Base-by-base conservation (phyloP, 1,140 invertebrate species). In the Papilio helenus region DNA sequence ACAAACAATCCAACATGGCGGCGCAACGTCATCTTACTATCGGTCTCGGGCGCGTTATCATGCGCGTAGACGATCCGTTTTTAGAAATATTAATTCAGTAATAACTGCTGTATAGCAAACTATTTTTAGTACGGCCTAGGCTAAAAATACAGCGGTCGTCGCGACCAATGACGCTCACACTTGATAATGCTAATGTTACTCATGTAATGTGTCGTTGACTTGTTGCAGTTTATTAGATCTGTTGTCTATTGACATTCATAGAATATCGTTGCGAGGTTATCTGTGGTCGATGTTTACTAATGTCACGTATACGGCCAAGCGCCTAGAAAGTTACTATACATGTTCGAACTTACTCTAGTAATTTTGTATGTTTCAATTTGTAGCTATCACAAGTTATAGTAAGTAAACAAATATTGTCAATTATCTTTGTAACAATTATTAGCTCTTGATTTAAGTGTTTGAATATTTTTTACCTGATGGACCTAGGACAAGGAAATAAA, bases 1-100 rank as follows among this genome's bases (percentile, higher is more conserved):
- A 91, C 85, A 89, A 89, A 90, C 85, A 87, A 87, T 85, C 76
- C 82, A 90, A 90, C 72, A 89, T 88, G 89, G 87, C 88, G 85
- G 74, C 83, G 80, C 82, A 82, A 92, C 92, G 91, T 92, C 93
- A 90, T 81, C 81, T 73, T 86, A 88, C 88, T 94, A 94, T 93
- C 92, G 89, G 87, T 90, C 88, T 90, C 89, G 85, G 88, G 76
- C 85, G 81, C 88, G 90, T 93, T 93, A 94, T 93, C 92, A 91
- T 72, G 82, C 86, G 89, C 89, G 91, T 91, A 93, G 90, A 91
- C 91, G 91, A 89, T 93, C 92, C 92, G 89, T 94, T 94, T 94
- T 94, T 94, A 94, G 93, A 94, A 94, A 94, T 94, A 94, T 93
- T 94, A 94, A 94, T 94, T 92, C 93, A 92, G 93, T 94, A 92